Conservation (phyloP, 2,888 invertebrate genomes). For the Melolontha melolontha region DNA sequence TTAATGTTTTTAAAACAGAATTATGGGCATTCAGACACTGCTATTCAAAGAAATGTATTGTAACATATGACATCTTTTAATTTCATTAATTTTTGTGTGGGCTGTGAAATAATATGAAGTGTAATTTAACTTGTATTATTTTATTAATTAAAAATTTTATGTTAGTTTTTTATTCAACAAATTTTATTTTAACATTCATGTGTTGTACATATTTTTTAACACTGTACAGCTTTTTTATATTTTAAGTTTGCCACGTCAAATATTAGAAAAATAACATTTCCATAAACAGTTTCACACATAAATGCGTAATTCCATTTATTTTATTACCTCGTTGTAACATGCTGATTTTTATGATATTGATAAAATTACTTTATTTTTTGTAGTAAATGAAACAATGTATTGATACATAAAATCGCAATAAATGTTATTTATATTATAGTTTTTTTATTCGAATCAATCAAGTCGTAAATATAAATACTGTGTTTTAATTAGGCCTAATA, state of each 20-base stretch:
- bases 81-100: conserved; percentile 36
- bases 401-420: conserved; percentile 36
- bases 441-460: not conserved
- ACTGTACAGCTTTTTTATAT: conserved; percentile 27
- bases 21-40: conserved; percentile 27
- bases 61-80: conserved; percentile 1
- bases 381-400: conserved; percentile 21
- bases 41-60: not conserved
- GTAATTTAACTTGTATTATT: conserved; percentile 31
- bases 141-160: conserved; percentile 10
- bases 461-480: too few relatives aligned
- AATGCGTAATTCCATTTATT: conserved; percentile 32
- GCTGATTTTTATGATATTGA: conserved; percentile 12
- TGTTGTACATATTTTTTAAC: conserved; percentile 31
- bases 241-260: conserved; percentile 8
- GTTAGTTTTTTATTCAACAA: conserved; percentile 15
- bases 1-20: conserved; percentile 13
- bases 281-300: conserved; percentile 22
- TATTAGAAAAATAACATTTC: conserved; percentile 15
- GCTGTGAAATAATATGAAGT: conserved; percentile 41
- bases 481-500: too few relatives aligned
- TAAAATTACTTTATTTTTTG: conserved; percentile 24
- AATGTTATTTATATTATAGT: conserved; percentile 30
- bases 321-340: conserved; percentile 33
- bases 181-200: conserved; percentile 1